phyloP scores from a whole-genome alignment of 2,797 vertebrate genomes.

The Rallus crepitans region DNA sequence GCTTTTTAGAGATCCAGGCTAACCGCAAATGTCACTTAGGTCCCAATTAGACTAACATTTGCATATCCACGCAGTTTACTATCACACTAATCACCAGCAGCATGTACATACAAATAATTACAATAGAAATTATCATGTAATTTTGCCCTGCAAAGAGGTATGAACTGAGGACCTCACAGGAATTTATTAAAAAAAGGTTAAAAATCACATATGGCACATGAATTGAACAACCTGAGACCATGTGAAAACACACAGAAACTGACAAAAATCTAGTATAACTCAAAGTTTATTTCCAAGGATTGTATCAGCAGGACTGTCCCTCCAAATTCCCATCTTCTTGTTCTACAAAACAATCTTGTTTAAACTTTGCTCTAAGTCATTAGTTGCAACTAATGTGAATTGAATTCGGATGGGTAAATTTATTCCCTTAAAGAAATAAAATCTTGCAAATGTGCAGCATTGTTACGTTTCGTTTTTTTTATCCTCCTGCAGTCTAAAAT shows the following conservation, averaged over 20 bases:
- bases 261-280: constrained; percentile 23
- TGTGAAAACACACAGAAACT: background rate
- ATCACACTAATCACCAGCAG: background rate
- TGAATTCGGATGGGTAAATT: background rate
- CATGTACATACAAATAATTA: background rate
- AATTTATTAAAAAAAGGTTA: background rate
- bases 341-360: background rate
- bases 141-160: background rate
- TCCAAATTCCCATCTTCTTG: background rate
- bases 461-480: constrained; percentile 37
- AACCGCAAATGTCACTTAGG: background rate
- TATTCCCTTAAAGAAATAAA: constrained; percentile 15
- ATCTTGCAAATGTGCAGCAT: background rate
- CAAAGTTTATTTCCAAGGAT: constrained; percentile 47
- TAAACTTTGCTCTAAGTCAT: constrained; percentile 47
- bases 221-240: background rate
- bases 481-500: constrained; percentile 55
- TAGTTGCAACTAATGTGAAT: background rate
- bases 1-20: background rate
- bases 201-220: background rate
- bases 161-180: background rate
- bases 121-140: background rate
- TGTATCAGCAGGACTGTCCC: background rate
- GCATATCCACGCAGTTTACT: background rate
- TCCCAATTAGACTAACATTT: background rate